Base-by-base conservation (phyloP, 2,888 invertebrate species). In the Orgyia antiqua region DNA sequence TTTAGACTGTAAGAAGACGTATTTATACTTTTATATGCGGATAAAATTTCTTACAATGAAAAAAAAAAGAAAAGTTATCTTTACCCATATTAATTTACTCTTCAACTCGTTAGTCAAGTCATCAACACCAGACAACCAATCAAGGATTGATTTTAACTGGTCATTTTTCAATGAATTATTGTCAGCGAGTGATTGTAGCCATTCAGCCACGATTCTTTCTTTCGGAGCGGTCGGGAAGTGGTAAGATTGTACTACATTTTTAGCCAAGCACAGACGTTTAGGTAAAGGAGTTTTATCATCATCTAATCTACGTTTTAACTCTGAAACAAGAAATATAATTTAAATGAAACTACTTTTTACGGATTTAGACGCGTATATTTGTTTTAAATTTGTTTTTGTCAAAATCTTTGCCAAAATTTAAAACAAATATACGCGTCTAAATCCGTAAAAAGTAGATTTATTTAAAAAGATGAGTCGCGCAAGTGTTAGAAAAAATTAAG, bases 181-280 rank as follows among this genome's bases (percentile, higher is more conserved):
- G 25, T 57, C 50, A 0, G 54, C 63, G 4, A 84, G 39, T 1
- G 12, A 33, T 12, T 80, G 69, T 1, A 89, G 57, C 89, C 89
- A 89, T 27, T 82, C 72, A 1, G 86, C 67, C 9, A 89, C 68
- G 2, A 87, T 60, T 29, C 87, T 72, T 38, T 88, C 88, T 50
- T 88, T 88, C 0, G 80, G 77, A 2, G 74, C 68, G 0, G 84
- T 61, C 0, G 88, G 78, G 24, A 89, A 72, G 46, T 88, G 80
- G 8, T 78, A 63, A 0, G 86, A 80, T 6, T 68, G 62, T 2
- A 88, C 77, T 1, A 84, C 72, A 61, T 88, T 89, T 46, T 82
- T 87, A 0, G 89, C 89, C 0, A 89, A 63, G 42, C 88, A 86
- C 1, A 89, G 62, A 4, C 89, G 72, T 50, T 89, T 89, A 0